These are phyloP conservation scores for Anoncus sp. DNA, from an alignment of 2,888 invertebrate genomes.

Conservation along the genomic window DNA sequence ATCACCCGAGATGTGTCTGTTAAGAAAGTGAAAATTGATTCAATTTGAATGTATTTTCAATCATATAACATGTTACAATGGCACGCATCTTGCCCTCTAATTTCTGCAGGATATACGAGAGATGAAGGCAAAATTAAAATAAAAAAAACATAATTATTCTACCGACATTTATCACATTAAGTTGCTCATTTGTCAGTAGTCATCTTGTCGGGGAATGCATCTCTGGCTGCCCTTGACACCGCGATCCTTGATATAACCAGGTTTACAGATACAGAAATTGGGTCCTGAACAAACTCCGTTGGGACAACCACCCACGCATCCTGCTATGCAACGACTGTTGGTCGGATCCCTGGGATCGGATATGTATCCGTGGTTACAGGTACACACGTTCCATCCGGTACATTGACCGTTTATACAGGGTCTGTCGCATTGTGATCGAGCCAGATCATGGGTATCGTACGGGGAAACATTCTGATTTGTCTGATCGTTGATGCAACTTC, in stretches of 20 bases:
- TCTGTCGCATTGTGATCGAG: slow-evolving; percentile 68
- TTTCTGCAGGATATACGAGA: neutral
- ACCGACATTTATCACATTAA: neutral
- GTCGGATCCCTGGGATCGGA: slow-evolving; percentile 76
- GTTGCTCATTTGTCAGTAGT: neutral
- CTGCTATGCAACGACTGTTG: slow-evolving; percentile 84
- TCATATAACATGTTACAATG: neutral
- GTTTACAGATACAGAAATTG: slow-evolving; percentile 89
- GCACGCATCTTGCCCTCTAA: neutral
- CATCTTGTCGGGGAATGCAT: slow-evolving; percentile 85
- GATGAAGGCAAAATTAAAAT: neutral
- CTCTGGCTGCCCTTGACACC: slow-evolving; percentile 87
- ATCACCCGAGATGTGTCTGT: neutral
- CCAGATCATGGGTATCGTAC: neutral
- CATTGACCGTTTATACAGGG: slow-evolving; percentile 84
- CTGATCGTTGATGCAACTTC: slow-evolving; percentile 41
- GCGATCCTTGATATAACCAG: slow-evolving; percentile 87
- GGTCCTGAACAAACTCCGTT: slow-evolving; percentile 91
- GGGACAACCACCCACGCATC: slow-evolving; percentile 89
- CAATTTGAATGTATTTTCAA: neutral
- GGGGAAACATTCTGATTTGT: slow-evolving; percentile 9
- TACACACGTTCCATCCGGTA: slow-evolving; percentile 81
- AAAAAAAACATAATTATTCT: neutral
- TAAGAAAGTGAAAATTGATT: neutral
- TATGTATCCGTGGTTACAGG: slow-evolving; percentile 81